phyloP scores from a whole-genome alignment of 2,113 vertebrate species.

The Sceloporus tristichus region DNA sequence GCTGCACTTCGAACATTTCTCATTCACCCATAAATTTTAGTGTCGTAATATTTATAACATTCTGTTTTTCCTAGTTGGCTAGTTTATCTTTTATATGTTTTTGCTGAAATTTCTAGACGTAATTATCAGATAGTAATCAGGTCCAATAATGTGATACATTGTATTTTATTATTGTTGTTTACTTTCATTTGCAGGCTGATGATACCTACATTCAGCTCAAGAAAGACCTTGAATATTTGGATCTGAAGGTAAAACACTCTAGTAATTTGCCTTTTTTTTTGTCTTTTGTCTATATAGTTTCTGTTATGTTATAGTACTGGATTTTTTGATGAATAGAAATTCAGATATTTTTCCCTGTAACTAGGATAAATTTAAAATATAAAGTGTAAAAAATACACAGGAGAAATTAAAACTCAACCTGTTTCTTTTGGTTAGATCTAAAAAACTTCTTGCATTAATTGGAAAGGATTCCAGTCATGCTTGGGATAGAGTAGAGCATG shows the following conservation, averaged over 20 bases:
- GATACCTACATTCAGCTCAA: slow-evolving; percentile 98
- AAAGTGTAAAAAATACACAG: neutral
- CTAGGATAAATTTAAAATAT: slow-evolving; percentile 7
- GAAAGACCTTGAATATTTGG: slow-evolving; percentile 98
- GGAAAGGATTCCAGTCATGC: neutral
- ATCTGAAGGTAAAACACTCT: slow-evolving; percentile 91
- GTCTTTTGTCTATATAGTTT: neutral
- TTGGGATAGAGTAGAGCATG: too few species aligned
- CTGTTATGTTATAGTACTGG: neutral
- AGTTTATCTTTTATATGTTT: slow-evolving; percentile 39
- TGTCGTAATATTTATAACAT: slow-evolving; percentile 53
- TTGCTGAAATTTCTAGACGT: neutral
- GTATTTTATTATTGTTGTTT: slow-evolving; percentile 75
- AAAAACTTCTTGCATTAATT: neutral
- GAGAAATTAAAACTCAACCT: neutral
- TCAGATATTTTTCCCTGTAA: neutral
- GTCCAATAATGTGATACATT: slow-evolving; percentile 37
- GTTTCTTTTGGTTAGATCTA: neutral
- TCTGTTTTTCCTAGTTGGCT: slow-evolving; percentile 45
- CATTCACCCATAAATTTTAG: slow-evolving; percentile 44
- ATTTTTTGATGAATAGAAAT: slow-evolving; percentile 22
- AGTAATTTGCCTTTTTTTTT: neutral
- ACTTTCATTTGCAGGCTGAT: slow-evolving; percentile 87
- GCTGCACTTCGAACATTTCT: slow-evolving; percentile 52
- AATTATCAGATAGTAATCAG: slow-evolving; percentile 40